A percentile compares a stretch with the other conserved stretches of the same genome.
These are phyloP conservation scores for Agriopis leucophaearia DNA, from an alignment of 2,888 invertebrate species.

Conservation along the genomic window DNA sequence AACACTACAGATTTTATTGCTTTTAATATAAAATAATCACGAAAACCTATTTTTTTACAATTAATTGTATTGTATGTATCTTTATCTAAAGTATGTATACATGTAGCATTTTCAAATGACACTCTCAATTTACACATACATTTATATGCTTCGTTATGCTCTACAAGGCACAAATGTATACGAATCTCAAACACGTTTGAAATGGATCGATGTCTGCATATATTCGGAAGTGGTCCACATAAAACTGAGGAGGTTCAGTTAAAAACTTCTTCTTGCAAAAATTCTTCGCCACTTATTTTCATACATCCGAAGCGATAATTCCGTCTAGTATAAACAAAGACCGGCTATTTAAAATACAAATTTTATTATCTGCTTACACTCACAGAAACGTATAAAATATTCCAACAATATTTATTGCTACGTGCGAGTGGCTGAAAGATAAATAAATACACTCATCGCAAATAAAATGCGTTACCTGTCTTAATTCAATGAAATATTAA, in stretches of 20 bases:
- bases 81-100: no score
- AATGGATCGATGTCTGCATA: background rate
- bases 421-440: slow-evolving; percentile 14
- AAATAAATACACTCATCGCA: slow-evolving; percentile 21
- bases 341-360: slow-evolving; percentile 31
- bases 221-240: slow-evolving; percentile 8
- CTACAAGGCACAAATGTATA: no score
- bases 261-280: slow-evolving; percentile 15
- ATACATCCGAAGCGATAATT: slow-evolving; percentile 35
- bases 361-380: slow-evolving; percentile 23
- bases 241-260: slow-evolving; percentile 17
- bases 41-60: no score
- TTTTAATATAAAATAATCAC: no score
- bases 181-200: background rate
- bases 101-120: no score
- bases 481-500: slow-evolving; percentile 7
- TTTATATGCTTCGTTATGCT: no score
- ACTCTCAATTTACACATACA: no score
- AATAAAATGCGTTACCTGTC: slow-evolving; percentile 24
- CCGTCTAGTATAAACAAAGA: slow-evolving; percentile 36
- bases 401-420: slow-evolving; percentile 29
- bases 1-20: no score
- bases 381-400: slow-evolving; percentile 19
- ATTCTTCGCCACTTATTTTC: slow-evolving; percentile 26
- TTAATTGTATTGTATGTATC: no score